Percentiles rank a stretch among this genome's conserved stretches.
Evolutionary conservation across 2,113 vertebrate genomes (phyloP).

Genomic region (Trematocara marginatum): DNA sequence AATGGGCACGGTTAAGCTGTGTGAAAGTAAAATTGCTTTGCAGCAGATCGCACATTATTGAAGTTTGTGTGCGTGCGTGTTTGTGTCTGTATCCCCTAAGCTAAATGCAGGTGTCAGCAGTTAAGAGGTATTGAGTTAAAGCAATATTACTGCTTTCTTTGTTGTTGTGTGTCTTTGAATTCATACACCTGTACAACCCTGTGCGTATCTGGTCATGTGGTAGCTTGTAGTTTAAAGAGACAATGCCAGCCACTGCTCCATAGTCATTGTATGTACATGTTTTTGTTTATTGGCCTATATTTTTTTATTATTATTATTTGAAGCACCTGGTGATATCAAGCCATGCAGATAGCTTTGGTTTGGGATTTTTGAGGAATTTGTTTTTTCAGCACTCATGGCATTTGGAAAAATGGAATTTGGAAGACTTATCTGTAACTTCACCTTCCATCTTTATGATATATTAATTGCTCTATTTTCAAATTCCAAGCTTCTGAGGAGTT

Average conservation of each 20-base stretch:
- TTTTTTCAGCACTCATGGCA: neutral
- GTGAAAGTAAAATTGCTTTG: neutral
- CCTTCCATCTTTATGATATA: neutral
- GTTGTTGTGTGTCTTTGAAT: neutral
- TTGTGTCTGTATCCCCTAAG: neutral
- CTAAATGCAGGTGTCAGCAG: neutral
- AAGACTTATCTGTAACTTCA: neutral
- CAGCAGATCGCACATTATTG: neutral
- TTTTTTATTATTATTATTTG: neutral
- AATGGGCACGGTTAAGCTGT: neutral
- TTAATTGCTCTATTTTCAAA: neutral
- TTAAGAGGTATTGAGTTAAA: neutral
- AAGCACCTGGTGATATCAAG: neutral
- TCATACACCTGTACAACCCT: neutral
- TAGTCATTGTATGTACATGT: neutral
- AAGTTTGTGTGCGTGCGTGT: neutral
- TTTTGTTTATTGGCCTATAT: neutral
- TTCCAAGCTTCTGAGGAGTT: neutral
- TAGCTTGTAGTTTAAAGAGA: neutral
- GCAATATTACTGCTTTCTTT: neutral
- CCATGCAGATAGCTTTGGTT: neutral
- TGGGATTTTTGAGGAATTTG: neutral
- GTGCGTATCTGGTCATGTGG: neutral
- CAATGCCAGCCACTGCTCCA: neutral
- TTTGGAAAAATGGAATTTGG: neutral